Base-by-base conservation (phyloP, 1,140 invertebrate species). In the Brevipalpus yothersi region DNA sequence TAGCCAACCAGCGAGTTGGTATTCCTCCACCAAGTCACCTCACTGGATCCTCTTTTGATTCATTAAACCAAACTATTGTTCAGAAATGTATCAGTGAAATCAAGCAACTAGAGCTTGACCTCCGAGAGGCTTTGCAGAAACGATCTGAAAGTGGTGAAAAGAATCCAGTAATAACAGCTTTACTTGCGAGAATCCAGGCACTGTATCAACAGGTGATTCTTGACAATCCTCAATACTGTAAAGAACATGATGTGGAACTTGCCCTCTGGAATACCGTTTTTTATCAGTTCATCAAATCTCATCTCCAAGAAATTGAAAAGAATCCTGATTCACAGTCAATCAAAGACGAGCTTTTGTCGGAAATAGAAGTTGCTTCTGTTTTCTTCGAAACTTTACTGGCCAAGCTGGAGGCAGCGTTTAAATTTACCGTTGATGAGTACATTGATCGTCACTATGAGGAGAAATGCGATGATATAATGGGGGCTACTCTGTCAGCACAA, bases 201-300 rank as follows among this genome's bases (percentile, higher is more conserved):
- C 78, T 79, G 41, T 79, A 88, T 53, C 76, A 81, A 66, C 79
- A 77, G 59, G 72, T 92, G 4, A 72, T 93, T 1, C 71, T 82
- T 63, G 78, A 80, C 17, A 86, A 92, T 71, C 77, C 90, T 12
- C 87, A 86, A 68, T 86, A 89, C 67, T 87, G 86, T 65, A 82
- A 87, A 67, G 75, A 80, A 42, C 83, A 89, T 68, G 89, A 91
- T 69, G 78, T 90, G 8, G 89, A 93, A 67, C 82, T 86, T 66
- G 79, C 84, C 68, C 80, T 93, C 68, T 93, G 89, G 89, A 91
- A 91, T 59, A 49, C 88, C 60, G 73, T 87, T 0, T 93, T 86
- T 71, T 86, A 93, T 68, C 87, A 88, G 69, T 80, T 91, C 40
- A 89, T 92, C 62, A 87, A 92, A 71, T 75, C 82, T 58, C 72